A percentile compares a stretch with the other conserved stretches of the same genome.
Conservation (phyloP, 2,113 vertebrate species). For the Ammospiza nelsoni region DNA sequence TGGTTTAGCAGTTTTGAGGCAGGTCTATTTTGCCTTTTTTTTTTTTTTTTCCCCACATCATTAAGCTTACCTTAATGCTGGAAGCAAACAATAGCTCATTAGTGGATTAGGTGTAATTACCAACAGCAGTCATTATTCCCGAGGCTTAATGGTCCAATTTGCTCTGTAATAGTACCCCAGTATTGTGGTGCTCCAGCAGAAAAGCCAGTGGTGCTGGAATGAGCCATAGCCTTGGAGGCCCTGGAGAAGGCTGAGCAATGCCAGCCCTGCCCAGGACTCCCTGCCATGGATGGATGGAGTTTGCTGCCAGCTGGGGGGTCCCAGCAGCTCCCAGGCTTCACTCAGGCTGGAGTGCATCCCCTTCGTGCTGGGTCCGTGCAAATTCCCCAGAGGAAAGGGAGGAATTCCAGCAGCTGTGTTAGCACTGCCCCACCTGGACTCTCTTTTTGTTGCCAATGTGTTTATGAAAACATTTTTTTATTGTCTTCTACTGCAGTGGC, state of each 20-base stretch:
- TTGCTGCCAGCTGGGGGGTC: background rate
- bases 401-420: background rate
- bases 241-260: background rate
- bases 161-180: constrained; percentile 81
- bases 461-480: background rate
- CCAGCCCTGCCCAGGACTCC: background rate
- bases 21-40: constrained; percentile 67
- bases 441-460: background rate
- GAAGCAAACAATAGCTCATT: constrained; percentile 85
- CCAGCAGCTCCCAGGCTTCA: background rate
- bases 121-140: constrained; percentile 75
- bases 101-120: constrained; percentile 88
- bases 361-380: fast-evolving
- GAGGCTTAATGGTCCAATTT: constrained; percentile 78
- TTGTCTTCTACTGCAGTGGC: background rate
- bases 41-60: constrained; percentile 65
- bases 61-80: constrained; percentile 81
- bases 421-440: background rate
- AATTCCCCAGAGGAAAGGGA: fast-evolving
- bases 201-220: constrained; percentile 43
- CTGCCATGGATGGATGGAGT: background rate
- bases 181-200: constrained; percentile 47
- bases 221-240: constrained; percentile 15
- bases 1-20: constrained; percentile 59
- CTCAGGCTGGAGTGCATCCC: background rate